Percentiles rank a stretch among this genome's conserved stretches.
phyloP scores from a whole-genome alignment of 2,113 vertebrate genomes.

The Toxotes chatareus region DNA sequence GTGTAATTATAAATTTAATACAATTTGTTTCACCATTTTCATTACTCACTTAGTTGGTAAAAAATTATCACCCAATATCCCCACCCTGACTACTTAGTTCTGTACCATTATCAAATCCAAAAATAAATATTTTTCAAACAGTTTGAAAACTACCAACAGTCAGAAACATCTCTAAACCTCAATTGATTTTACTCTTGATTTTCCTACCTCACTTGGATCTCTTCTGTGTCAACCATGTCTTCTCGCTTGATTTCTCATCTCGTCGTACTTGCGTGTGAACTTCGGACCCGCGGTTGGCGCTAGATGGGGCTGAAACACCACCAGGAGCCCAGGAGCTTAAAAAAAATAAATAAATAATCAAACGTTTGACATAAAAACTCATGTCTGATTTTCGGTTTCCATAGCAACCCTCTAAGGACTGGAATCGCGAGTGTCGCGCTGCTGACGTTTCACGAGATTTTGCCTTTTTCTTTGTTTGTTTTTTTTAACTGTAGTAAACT shows the following conservation, averaged over 20 bases:
- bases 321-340: background rate
- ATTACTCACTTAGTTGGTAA: too few relatives aligned
- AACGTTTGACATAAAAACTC: background rate
- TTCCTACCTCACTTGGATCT: background rate
- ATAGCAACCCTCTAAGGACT: background rate
- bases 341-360: background rate
- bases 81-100: too few relatives aligned
- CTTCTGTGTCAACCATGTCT: background rate
- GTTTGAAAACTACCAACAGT: background rate
- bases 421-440: background rate
- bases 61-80: too few relatives aligned
- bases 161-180: background rate
- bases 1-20: too few relatives aligned
- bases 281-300: background rate
- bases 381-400: background rate
- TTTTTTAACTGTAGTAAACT: too few relatives aligned
- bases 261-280: too few relatives aligned
- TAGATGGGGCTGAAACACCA: background rate
- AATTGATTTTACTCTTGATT: background rate
- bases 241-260: background rate
- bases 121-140: background rate
- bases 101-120: background rate
- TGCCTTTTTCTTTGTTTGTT: too few relatives aligned
- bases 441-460: background rate
- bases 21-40: too few relatives aligned